Evolutionary conservation across 2,797 vertebrate species (phyloP).

Genomic region (Manis javanica): DNA sequence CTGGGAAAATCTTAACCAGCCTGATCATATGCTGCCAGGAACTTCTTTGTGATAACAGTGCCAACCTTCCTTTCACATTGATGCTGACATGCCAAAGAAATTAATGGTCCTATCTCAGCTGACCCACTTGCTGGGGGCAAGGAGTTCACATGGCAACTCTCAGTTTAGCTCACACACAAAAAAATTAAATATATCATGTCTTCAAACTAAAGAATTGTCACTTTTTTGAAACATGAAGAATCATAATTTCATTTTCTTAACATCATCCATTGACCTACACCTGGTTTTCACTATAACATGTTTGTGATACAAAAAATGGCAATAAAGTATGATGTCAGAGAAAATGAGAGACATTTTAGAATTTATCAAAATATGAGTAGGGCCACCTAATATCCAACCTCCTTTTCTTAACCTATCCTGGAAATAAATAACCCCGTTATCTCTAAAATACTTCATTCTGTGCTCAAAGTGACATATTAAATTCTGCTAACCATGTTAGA

Average conservation of each 20-base stretch:
- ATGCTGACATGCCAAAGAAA: background rate
- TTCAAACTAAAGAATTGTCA: background rate
- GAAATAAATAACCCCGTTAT: background rate
- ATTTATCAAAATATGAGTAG: background rate
- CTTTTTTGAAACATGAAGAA: background rate
- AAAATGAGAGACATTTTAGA: background rate
- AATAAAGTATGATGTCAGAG: background rate
- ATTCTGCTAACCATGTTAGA: background rate
- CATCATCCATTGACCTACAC: background rate
- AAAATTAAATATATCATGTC: background rate
- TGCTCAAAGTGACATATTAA: background rate
- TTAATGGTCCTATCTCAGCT: background rate
- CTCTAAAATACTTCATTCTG: conserved; percentile 5
- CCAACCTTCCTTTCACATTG: background rate
- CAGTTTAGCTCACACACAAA: background rate
- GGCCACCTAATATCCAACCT: background rate
- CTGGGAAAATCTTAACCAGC: background rate
- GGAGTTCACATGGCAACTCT: background rate
- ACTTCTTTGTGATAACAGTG: background rate
- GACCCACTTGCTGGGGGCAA: background rate
- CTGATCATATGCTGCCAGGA: background rate
- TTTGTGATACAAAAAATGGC: background rate
- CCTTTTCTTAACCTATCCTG: background rate
- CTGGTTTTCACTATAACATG: background rate
- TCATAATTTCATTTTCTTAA: background rate